Percentiles rank a stretch among this genome's conserved stretches.
These are phyloP conservation scores for Mythimna lalbum DNA, from an alignment of 2,888 invertebrate species.

Conservation along the genomic window DNA sequence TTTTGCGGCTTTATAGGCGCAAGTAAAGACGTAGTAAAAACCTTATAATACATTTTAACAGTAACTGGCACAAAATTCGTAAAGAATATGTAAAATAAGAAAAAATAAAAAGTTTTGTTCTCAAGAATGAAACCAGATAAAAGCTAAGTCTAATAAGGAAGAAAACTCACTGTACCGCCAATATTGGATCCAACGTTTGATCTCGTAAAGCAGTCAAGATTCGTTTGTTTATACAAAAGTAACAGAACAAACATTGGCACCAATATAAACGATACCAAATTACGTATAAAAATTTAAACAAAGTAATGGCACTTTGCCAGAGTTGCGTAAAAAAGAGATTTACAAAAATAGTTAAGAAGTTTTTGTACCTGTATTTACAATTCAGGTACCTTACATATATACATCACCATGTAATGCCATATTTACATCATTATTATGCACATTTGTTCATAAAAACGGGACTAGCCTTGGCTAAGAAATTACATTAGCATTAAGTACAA, in stretches of 20 bases:
- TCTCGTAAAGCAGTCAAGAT: slow-evolving; percentile 23
- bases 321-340: slow-evolving; percentile 50
- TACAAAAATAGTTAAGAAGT: slow-evolving; percentile 55
- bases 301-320: slow-evolving; percentile 61
- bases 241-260: slow-evolving; percentile 33
- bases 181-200: slow-evolving; percentile 43
- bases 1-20: slow-evolving; percentile 20
- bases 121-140: slow-evolving; percentile 37
- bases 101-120: slow-evolving; percentile 39
- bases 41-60: slow-evolving; percentile 70
- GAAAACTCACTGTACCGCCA: background rate
- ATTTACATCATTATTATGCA: slow-evolving; percentile 81
- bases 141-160: slow-evolving; percentile 14
- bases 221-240: slow-evolving; percentile 33
- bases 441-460: slow-evolving; percentile 82
- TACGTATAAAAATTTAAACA: slow-evolving; percentile 30
- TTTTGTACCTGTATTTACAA: slow-evolving; percentile 74
- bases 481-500: slow-evolving; percentile 67
- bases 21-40: slow-evolving; percentile 52
- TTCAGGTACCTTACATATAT: slow-evolving; percentile 74
- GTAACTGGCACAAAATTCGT: slow-evolving; percentile 89
- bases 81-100: slow-evolving; percentile 69
- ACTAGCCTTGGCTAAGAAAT: slow-evolving; percentile 89
- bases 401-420: slow-evolving; percentile 80
- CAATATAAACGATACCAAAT: slow-evolving; percentile 35